A percentile compares a stretch with the other conserved stretches of the same genome.
Evolutionary conservation across 1,140 invertebrate species (phyloP).

Genomic region (Ceratitis capitata): DNA sequence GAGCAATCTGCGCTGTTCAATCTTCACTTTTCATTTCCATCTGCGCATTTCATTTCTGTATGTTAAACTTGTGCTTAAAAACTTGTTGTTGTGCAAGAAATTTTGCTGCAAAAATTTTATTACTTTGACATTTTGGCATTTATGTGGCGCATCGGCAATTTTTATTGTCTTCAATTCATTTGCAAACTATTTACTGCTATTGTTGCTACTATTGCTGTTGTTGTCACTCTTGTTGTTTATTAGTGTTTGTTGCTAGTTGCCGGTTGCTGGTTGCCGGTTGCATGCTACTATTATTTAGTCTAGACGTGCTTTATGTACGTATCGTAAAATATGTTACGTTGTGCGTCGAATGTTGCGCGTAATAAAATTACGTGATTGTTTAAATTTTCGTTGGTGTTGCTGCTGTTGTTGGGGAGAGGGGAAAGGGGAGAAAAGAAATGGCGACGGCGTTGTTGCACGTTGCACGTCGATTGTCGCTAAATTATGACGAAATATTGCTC

Average conservation of each 20-base stretch:
- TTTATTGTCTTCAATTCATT: slow-evolving; percentile 5
- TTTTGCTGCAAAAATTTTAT: neutral
- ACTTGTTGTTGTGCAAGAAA: too few relatives aligned
- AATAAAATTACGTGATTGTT: slow-evolving; percentile 21
- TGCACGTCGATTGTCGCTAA: slow-evolving; percentile 11
- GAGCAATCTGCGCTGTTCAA: neutral
- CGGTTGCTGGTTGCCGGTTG: too few relatives aligned
- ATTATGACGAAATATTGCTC: slow-evolving; percentile 28
- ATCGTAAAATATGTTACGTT: neutral
- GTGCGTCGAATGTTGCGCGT: slow-evolving; percentile 22
- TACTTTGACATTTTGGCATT: slow-evolving; percentile 20
- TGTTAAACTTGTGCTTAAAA: too few relatives aligned
- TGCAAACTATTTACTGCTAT: neutral
- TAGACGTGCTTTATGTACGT: neutral
- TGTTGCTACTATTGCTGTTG: neutral
- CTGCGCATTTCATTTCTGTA: neutral
- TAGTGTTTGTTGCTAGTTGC: too few relatives aligned
- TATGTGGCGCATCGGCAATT: neutral
- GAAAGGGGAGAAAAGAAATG: too few relatives aligned
- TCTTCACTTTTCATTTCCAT: neutral
- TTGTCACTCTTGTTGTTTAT: neutral
- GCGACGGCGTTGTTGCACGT: neutral
- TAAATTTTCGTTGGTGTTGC: neutral
- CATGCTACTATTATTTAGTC: neutral
- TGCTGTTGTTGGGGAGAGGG: too few relatives aligned